Evolutionary conservation across 2,888 invertebrate genomes (phyloP).

Genomic region (Leptarthrus brevirostris): DNA sequence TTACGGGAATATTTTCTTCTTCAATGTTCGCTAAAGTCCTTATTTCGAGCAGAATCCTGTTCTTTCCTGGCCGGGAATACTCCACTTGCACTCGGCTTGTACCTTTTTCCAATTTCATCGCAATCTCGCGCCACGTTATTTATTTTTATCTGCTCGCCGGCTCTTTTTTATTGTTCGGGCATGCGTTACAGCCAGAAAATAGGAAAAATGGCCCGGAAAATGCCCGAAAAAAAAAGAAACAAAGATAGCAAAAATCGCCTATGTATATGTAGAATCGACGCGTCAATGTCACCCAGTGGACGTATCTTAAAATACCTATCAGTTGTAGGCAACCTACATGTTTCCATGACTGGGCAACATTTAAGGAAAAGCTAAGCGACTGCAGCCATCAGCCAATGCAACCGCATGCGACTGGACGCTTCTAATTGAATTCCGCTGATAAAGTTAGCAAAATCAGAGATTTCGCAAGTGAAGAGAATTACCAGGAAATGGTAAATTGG

Average conservation of each 20-base stretch:
- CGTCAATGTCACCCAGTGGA: slow-evolving; percentile 32
- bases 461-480: slow-evolving; percentile 18
- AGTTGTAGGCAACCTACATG: neutral
- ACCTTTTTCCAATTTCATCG: slow-evolving; percentile 21
- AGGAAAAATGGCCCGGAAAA: slow-evolving; percentile 20
- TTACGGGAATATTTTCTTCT: slow-evolving; percentile 23
- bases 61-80: neutral
- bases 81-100: neutral
- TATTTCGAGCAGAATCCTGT: too few relatives aligned
- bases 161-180: slow-evolving; percentile 12
- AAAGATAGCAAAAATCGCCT: neutral
- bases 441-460: slow-evolving; percentile 34
- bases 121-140: slow-evolving; percentile 5
- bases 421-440: slow-evolving; percentile 45
- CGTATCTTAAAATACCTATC: slow-evolving; percentile 32
- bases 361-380: neutral
- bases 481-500: slow-evolving; percentile 44
- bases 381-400: slow-evolving; percentile 8
- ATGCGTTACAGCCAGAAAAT: slow-evolving; percentile 23
- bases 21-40: too few relatives aligned
- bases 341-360: neutral
- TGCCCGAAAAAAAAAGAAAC: too few relatives aligned
- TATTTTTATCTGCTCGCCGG: slow-evolving; percentile 25
- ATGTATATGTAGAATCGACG: slow-evolving; percentile 41
- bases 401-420: slow-evolving; percentile 30